Evolutionary conservation across 2,888 invertebrate species (phyloP), one percentile per base, ranked within the genome.

Genomic region (Marasmarcha lunaedactyla): DNA sequence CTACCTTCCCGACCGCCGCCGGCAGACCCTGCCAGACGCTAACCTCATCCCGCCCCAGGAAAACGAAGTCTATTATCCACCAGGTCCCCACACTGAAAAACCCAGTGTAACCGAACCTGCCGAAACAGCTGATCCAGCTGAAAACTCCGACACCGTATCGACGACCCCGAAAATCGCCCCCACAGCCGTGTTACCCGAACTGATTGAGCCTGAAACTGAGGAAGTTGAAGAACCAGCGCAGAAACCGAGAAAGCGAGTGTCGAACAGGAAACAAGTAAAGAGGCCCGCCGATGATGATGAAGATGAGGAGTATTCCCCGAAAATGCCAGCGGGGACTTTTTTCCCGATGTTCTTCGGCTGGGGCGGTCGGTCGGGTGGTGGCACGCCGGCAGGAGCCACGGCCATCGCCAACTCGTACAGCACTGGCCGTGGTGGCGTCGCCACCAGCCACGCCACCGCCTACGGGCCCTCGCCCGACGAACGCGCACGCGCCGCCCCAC

Each of bases 321-420:
- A 69, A 43, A 65, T 78, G 48, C 79, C 81, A 1, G 62, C 76
- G 46, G 88, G 86, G 43, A 85, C 88, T 1, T 89, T 85, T 64
- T 90, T 90, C 68, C 90, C 90, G 0, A 88, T 90, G 78, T 85
- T 88, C 63, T 88, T 90, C 54, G 85, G 86, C 0, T 73, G 59
- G 37, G 70, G 79, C 0, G 67, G 77, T 1, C 64, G 83, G 37
- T 63, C 68, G 0, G 71, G 65, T 0, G 72, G 73, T 1, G 72
- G 74, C 13, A 71, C 72, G n/a, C 84, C 86, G 0, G 87, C 88
- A 2, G 84, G 87, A 0, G 86, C 89, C 9, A 89, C 88, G 0
- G 90, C 90, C 1, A 86, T 91, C 12, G 90, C 91, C 15, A 91
- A 91, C 56, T 89, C 90, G 41, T 90, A 88, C 60, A 90, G 90